Base-by-base conservation (phyloP, 2,113 vertebrate species). In the Rhadina sibilatrix region DNA sequence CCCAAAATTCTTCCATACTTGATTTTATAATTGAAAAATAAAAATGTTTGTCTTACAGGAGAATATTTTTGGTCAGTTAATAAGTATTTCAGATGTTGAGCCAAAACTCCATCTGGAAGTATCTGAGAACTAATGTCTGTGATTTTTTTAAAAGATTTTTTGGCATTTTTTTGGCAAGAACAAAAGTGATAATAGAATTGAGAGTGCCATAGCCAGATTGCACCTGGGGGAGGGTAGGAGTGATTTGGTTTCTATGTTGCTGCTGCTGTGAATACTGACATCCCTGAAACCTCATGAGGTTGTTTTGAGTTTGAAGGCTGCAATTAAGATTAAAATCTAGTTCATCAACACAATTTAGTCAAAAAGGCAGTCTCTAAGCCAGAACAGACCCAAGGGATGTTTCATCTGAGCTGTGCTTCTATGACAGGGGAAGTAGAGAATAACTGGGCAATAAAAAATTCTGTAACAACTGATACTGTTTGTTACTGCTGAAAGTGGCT, bases 241-340 rank as follows among this genome's bases (percentile, higher is more conserved):
- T 52, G 30, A 6, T 83, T 95, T 93, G 50, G 14, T 95, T 89
- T 93, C 52, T 93, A 0, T 88, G 70, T 50, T 93, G 63, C 40
- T 93, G 71, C 64, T 84, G 49, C 60, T 94, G 75, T 77, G 71
- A 94, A 95, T 94, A 82, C 88, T 96, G 92, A 90, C 90, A 71
- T 66, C 42, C 24, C 52, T 78, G 52, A 86, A 95, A 88, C 86
- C 88, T 86, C 44, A 9, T 31, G 24, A 38, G 64, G 19, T 50
- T 90, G 68, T 88, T 96, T 80, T 70, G 47, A 74, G 53, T 86
- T 74, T 74, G 38, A 78, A 50, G 50, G 38, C 25, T 94, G 30
- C 83, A 93, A 64, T 95, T 96, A 81, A 92, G 93, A 90, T 80
- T 91, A 86, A 90, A 83, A 95, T 95, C 71, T 85, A 57, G 33